These are phyloP conservation scores for Mirounga angustirostris DNA, from an alignment of 2,113 vertebrate species.

Conservation along the genomic window DNA sequence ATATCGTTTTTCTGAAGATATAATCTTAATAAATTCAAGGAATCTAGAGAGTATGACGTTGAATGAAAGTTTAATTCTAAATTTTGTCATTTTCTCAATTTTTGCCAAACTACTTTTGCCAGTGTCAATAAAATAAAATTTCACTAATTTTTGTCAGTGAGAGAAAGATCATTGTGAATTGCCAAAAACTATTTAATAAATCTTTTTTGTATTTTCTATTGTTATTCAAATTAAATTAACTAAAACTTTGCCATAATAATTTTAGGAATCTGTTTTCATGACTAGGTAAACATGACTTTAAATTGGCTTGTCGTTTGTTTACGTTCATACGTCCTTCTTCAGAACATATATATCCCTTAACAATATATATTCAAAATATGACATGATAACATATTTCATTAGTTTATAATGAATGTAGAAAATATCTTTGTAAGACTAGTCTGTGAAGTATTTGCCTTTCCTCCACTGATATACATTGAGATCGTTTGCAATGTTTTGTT, in stretches of 20 bases:
- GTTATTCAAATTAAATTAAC: not conserved
- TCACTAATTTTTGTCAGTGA: not conserved
- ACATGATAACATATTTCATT: not conserved
- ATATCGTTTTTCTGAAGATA: not conserved
- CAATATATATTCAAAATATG: not conserved
- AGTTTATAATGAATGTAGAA: not conserved
- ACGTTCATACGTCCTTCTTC: not conserved
- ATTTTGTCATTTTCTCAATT: not conserved
- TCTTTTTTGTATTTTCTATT: not conserved
- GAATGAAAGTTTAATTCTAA: constrained; percentile 33
- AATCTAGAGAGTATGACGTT: not conserved
- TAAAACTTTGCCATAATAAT: not conserved
- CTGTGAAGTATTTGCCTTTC: not conserved
- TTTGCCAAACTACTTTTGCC: not conserved
- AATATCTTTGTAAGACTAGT: not conserved
- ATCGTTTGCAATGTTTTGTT: not conserved
- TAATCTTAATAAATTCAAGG: not conserved
- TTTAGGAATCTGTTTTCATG: not conserved
- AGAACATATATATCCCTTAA: not conserved
- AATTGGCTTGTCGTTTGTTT: not conserved
- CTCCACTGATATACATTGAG: not conserved
- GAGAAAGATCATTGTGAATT: not conserved
- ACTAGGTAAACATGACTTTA: not conserved
- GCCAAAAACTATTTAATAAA: not conserved
- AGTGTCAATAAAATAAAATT: not conserved